A percentile compares a stretch with the other conserved stretches of the same genome.
These are phyloP conservation scores for Acanthornis magna DNA, from an alignment of 2,797 vertebrate genomes.

Conservation along the genomic window DNA sequence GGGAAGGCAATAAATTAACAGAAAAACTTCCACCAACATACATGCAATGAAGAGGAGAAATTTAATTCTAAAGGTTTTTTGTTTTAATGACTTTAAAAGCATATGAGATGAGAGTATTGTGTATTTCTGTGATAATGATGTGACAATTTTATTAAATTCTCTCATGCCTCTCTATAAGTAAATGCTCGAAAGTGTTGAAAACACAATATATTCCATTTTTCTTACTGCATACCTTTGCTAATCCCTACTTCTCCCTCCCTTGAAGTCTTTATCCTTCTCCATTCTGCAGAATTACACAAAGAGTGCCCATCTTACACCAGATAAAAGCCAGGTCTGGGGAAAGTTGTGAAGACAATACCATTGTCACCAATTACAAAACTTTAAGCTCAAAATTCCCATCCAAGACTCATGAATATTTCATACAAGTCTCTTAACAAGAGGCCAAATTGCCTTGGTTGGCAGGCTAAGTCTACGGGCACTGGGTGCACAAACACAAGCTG, in stretches of 20 bases:
- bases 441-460: slow-evolving; percentile 51
- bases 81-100: background rate
- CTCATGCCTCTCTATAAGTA: background rate
- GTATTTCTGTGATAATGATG: background rate
- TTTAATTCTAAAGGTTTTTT: background rate
- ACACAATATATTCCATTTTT: background rate
- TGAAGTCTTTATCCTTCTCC: background rate
- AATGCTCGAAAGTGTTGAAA: background rate
- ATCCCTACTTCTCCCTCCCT: background rate
- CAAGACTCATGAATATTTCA: slow-evolving; percentile 49
- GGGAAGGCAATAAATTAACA: slow-evolving; percentile 11
- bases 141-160: background rate
- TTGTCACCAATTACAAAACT: background rate
- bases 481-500: slow-evolving; percentile 59
- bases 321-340: background rate
- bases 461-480: slow-evolving; percentile 2
- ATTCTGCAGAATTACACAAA: background rate
- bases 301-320: background rate
- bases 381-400: background rate
- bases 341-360: background rate
- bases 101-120: background rate
- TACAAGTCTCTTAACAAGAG: slow-evolving; percentile 16
- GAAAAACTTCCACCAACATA: background rate
- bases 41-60: background rate
- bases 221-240: background rate